Evolutionary conservation across 1,140 invertebrate species (phyloP).

Genomic region (Pararge aegeria): DNA sequence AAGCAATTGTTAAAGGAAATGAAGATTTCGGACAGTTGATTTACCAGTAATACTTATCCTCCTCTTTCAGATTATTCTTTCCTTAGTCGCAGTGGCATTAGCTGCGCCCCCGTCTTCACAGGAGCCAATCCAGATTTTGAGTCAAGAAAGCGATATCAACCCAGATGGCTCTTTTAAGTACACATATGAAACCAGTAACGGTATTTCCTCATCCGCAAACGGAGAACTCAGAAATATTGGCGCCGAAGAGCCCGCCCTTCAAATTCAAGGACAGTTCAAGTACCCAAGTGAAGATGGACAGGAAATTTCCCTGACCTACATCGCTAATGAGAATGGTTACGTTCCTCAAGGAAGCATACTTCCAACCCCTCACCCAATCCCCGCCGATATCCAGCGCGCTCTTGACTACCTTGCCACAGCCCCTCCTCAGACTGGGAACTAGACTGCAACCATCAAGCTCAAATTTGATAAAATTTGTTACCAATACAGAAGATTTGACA

Average conservation of each 20-base stretch:
- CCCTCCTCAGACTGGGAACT: slow-evolving; percentile 51
- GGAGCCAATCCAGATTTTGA: slow-evolving; percentile 81
- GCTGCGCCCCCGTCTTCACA: slow-evolving; percentile 75
- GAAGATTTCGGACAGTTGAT: no score
- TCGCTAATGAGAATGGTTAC: slow-evolving; percentile 81
- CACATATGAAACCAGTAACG: slow-evolving; percentile 81
- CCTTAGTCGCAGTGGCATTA: slow-evolving; percentile 60
- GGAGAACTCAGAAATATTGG: slow-evolving; percentile 78
- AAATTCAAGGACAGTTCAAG: slow-evolving; percentile 81
- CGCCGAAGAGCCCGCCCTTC: slow-evolving; percentile 67
- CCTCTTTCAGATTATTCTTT: slow-evolving; percentile 63
- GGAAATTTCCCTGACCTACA: slow-evolving; percentile 83
- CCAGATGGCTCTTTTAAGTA: slow-evolving; percentile 85
- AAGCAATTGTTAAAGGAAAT: no score
- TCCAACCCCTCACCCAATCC: slow-evolving; percentile 84
- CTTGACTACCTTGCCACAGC: slow-evolving; percentile 74
- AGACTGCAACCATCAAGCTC: not conserved
- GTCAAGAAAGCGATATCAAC: slow-evolving; percentile 82
- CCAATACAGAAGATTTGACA: no score
- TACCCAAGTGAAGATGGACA: slow-evolving; percentile 82
- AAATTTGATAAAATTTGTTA: no score
- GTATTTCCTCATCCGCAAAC: slow-evolving; percentile 78
- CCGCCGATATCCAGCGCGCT: slow-evolving; percentile 82
- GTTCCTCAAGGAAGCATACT: slow-evolving; percentile 81
- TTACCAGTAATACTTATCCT: no score